Evolutionary conservation across 2,888 invertebrate species (phyloP).

Genomic region (Watsonalla cultraria): DNA sequence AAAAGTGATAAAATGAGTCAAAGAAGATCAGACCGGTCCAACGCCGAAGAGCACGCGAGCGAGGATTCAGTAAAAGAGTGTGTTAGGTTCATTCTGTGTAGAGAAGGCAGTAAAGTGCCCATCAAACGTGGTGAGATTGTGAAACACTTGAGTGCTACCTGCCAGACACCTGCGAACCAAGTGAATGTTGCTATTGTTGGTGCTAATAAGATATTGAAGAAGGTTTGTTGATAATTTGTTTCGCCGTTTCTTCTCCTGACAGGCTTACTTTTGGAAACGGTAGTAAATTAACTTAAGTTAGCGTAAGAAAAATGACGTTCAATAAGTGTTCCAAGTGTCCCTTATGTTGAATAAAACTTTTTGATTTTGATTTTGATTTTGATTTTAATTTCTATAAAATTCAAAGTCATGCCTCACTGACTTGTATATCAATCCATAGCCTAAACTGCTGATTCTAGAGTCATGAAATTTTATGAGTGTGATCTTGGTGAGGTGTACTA

Average conservation of each 20-base stretch:
- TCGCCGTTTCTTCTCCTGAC: too few species aligned
- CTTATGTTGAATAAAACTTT: too few species aligned
- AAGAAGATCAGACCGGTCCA: conserved; percentile 27
- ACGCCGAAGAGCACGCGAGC: conserved; percentile 16
- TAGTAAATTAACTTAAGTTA: too few species aligned
- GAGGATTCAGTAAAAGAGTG: conserved; percentile 52
- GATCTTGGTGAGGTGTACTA: too few species aligned
- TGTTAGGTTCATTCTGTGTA: conserved; percentile 52
- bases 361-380: too few species aligned
- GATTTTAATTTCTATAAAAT: too few species aligned
- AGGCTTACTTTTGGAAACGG: too few species aligned
- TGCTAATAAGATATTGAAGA: conserved; percentile 49
- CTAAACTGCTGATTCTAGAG: too few species aligned
- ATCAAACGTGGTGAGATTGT: conserved; percentile 56
- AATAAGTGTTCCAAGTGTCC: too few species aligned
- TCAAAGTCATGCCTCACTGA: neutral
- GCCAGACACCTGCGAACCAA: conserved; percentile 36
- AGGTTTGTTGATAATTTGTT: conserved; percentile 30
- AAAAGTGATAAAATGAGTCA: conserved; percentile 31
- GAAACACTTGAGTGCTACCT: conserved; percentile 44
- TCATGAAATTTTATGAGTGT: too few species aligned
- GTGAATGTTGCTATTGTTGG: conserved; percentile 41
- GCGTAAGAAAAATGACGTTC: too few species aligned
- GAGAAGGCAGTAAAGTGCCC: conserved; percentile 64
- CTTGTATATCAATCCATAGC: too few species aligned